Evolutionary conservation across 2,113 vertebrate genomes (phyloP).

Genomic region (Dipodomys ordii): DNA sequence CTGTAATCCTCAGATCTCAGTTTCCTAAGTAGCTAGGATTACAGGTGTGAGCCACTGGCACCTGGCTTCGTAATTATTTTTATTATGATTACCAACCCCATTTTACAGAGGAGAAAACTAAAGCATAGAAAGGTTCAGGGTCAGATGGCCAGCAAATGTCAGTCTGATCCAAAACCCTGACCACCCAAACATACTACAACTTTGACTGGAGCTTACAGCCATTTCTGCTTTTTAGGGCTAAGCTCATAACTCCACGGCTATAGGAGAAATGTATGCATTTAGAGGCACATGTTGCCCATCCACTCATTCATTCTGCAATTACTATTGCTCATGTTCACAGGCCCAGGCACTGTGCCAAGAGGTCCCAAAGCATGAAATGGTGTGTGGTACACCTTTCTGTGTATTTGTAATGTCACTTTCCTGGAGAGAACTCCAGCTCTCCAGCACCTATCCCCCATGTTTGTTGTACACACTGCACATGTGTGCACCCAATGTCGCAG

Average conservation of each 20-base stretch:
- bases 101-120: constrained; percentile 31
- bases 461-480: no score
- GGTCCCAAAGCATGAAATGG: background rate
- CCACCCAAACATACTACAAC: background rate
- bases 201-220: background rate
- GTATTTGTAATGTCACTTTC: background rate
- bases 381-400: background rate
- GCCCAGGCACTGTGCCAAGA: background rate
- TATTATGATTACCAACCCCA: background rate
- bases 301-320: background rate
- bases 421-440: background rate
- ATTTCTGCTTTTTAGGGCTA: background rate
- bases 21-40: no score
- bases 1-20: no score
- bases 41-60: no score
- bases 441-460: background rate
- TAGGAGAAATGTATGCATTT: background rate
- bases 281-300: background rate
- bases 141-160: background rate
- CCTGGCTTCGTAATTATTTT: no score
- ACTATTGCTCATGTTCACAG: background rate
- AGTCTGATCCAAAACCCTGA: background rate
- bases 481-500: background rate
- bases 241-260: background rate
- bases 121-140: background rate